Evolutionary conservation across 2,888 invertebrate species (phyloP), one percentile per base, ranked within the genome.

Genomic region (Ophioninae sp.): DNA sequence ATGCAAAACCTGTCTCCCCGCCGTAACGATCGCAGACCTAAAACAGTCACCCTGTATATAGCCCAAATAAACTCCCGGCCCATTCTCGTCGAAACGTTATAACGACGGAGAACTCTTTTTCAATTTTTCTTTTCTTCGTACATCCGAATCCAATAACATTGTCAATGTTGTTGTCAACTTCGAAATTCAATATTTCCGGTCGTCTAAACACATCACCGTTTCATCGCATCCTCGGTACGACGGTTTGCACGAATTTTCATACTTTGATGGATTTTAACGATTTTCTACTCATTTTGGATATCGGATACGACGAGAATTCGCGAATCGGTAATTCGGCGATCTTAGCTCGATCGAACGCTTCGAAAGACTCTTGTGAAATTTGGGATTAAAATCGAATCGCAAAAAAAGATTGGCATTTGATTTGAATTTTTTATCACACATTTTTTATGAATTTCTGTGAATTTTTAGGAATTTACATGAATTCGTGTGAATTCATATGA

Each of bases 81-180:
- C 7, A 13, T 74, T 56, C 51, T 10, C 51, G 3, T 51, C 22
- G 10, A 30, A 44, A n/a, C n/a, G 37, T 65, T 37, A 77, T 30
- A 51, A 65, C 20, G 68, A 37, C 10, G 39, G 10, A 23, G 37
- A 9, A 63, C 23, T 37, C n/a, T 71, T 56, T 56, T 71, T 13
- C 22, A 3, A 51, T 76, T 61, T 13, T 7, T 8, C 9, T 64
- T 78, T 71, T 23, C 41, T 10, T 13, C 44, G n/a, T 17, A 17
- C 10, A 37, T 22, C 39, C 23, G 23, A 72, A 79, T 72, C 41
- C 64, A 72, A 79, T 79, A 64, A 72, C 58, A 78, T 71, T 59
- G 79, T 72, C 72, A 72, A 79, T 2, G 30, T 30, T 3, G 30
- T 30, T 30, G 30, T 30, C 30, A 30, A 30, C 30, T 30, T 30